Base-by-base conservation (phyloP, 2,888 invertebrate genomes). In the Cantharis rustica region DNA sequence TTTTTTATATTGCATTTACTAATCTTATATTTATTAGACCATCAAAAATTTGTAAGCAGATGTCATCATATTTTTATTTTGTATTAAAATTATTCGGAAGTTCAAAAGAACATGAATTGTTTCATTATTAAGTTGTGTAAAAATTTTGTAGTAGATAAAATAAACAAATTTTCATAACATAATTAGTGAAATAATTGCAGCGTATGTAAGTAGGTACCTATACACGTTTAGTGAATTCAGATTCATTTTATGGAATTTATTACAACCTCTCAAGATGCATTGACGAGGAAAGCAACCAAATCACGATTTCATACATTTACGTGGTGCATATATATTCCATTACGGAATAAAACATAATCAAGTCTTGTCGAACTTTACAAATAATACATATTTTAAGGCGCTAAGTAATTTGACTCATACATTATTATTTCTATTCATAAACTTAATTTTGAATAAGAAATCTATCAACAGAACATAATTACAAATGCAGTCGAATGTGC, bases 381-480 rank as follows among this genome's bases (percentile, higher is more conserved):
- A 66, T 27, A 27, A 27, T 47, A 47, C 47, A 47, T 66, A 66
- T 66, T 66, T 66, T 9, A 66, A 66, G 64, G 64, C 64, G 64
- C 20, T 16, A 23, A 66, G 23, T 20, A 66, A 66, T 1, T 66
- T 10, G 64, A 17, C 64, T 16, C 64, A 16, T 20, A 64, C 64
- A 64, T 20, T 66, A 17, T 20, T 66, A 66, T 16, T 16, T 20
- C 64, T 17, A 20, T 16, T 66, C 64, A 66, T n/a, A 66, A 66
- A 17, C n/a, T 20, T 17, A 66, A 66, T 66, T 69, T 69, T 69
- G 16, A 69, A 23, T 13, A 26, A 63, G 66, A 76, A 76, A 72
- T 73, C 76, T 68, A 61, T 62, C 63, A 76, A 68, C 73, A 61
- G 72, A 71, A 77, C 63, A 74, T 74, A 75, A 77, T 75, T 73